Evolutionary conservation across 2,113 vertebrate species (phyloP).

Genomic region (Sander lucioperca): DNA sequence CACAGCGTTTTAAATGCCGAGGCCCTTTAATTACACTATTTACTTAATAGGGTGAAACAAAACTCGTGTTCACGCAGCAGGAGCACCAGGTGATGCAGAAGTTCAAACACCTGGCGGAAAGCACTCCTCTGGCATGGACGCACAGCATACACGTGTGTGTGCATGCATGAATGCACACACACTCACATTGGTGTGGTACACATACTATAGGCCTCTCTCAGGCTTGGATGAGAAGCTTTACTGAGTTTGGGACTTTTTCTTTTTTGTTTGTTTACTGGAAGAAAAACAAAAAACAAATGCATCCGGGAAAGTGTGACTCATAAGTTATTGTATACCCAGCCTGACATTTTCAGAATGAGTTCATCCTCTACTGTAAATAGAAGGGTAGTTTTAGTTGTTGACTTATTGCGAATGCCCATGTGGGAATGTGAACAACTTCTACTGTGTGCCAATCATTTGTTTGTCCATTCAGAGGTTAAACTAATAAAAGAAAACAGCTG

Average conservation of each 20-base stretch:
- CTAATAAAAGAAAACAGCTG: neutral
- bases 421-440: constrained; percentile 29
- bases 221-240: constrained; percentile 18
- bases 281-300: neutral
- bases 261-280: constrained; percentile 35
- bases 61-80: constrained; percentile 79
- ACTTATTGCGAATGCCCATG: constrained; percentile 26
- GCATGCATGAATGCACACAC: constrained; percentile 51
- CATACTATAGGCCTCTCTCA: neutral
- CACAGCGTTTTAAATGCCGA: constrained; percentile 79
- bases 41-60: constrained; percentile 85
- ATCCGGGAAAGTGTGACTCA: constrained; percentile 26
- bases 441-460: constrained; percentile 37
- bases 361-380: constrained; percentile 43
- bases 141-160: constrained; percentile 32
- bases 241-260: constrained; percentile 45
- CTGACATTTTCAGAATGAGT: constrained; percentile 49
- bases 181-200: constrained; percentile 28
- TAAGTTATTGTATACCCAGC: constrained; percentile 15
- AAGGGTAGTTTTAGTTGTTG: constrained; percentile 32
- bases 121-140: constrained; percentile 54
- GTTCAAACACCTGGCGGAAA: constrained; percentile 80
- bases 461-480: constrained; percentile 33
- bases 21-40: constrained; percentile 85
- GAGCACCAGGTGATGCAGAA: constrained; percentile 80